Evolutionary conservation across 2,113 vertebrate species (phyloP).

Genomic region (Gracilinanus agilis): DNA sequence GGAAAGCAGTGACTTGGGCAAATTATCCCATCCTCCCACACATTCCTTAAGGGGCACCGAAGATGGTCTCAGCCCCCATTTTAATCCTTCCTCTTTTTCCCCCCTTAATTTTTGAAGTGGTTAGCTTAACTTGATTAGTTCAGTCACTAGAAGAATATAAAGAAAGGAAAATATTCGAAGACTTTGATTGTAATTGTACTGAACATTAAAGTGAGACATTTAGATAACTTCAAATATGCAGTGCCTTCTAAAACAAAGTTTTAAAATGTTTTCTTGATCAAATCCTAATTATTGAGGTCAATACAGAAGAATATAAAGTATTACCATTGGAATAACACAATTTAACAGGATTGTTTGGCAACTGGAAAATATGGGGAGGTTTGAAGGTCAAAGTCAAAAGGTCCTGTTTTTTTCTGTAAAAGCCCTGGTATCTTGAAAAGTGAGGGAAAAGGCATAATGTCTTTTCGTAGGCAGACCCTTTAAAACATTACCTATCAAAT

Average conservation of each 20-base stretch:
- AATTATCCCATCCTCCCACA: conserved; percentile 47
- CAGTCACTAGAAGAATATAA: conserved; percentile 22
- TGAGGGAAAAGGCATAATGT: background rate
- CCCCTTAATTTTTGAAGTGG: conserved; percentile 8
- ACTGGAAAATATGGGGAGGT: background rate
- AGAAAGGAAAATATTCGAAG: conserved; percentile 46
- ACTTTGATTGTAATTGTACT: conserved; percentile 11
- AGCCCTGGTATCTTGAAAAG: background rate
- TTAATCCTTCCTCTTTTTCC: background rate
- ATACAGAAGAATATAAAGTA: background rate
- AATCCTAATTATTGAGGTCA: background rate
- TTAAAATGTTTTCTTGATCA: background rate
- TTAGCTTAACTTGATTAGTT: conserved; percentile 54
- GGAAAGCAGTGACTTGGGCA: conserved; percentile 64
- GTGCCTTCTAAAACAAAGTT: conserved; percentile 55
- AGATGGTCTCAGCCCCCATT: conserved; percentile 47
- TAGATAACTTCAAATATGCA: conserved; percentile 27
- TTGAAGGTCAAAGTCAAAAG: background rate
- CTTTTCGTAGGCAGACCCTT: background rate
- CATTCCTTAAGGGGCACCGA: conserved; percentile 17
- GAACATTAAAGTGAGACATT: conserved; percentile 49
- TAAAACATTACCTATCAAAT: background rate
- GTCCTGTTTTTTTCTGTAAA: background rate
- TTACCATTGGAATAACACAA: background rate
- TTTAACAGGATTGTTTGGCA: background rate